Evolutionary conservation across 2,113 vertebrate genomes (phyloP), one percentile per base, ranked within the genome.

Genomic region (Formicarius rufipectus): DNA sequence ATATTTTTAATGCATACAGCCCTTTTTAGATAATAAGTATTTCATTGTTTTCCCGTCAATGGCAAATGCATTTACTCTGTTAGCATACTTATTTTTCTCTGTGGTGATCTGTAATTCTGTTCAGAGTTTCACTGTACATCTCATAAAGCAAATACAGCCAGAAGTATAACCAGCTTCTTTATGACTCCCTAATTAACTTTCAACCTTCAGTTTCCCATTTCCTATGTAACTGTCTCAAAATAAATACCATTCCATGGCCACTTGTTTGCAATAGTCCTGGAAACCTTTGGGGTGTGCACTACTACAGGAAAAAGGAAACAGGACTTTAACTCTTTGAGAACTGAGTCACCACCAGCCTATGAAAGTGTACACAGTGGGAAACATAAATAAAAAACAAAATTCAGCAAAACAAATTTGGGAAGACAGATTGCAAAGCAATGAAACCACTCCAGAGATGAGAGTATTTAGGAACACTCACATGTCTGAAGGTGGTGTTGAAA

Each of bases 151-250:
- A 73, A 14, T n/a, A 28, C 49, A 71, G 75, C 24, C 64, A 96
- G 74, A 64, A 86, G 47, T 13, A 56, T 23, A 84, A 69, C 21
- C 77, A 91, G 31, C n/a, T 94, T 56, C 64, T 88, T 92, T 64
- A 47, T 64, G 58, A 53, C 60, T 66, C 60, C 56, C 64, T 88
- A 85, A 95, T 93, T 79, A 94, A 82, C 81, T 88, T 97, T 79
- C 93, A 91, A 85, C 91, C 91, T 77, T 53, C 37, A 25, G 39
- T 90, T 96, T 95, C 91, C 93, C 73, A 39, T 82, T 94, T 96
- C 68, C 81, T 86, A 53, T 25, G 14, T 23, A 44, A 21, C 58
- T 76, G 44, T 47, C 69, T 77, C 40, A 90, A 78, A 96, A 66
- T n/a, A 93, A 91, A 82, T 59, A 83, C 40, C 52, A 84, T 17